Evolutionary conservation across 2,888 invertebrate species (phyloP), one percentile per base, ranked within the genome.

Genomic region (Antheraea yamamai): DNA sequence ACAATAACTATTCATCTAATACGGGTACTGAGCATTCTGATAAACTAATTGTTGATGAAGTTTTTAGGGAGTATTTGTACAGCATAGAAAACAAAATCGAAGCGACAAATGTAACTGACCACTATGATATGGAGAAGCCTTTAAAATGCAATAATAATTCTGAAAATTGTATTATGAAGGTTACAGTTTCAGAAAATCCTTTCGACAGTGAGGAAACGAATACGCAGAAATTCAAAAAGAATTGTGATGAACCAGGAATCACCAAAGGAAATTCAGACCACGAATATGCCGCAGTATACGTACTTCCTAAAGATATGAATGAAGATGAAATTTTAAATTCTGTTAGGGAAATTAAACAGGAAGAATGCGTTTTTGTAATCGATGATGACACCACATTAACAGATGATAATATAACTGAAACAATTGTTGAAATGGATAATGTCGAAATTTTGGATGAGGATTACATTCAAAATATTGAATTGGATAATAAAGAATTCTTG

Each of bases 391-490:
- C 10, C 35, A n/a, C 39, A 30, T 64, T 51, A 66, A 51, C 51
- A 26, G 47, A 73, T 47, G 51, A 47, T 26, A 26, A 71, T 58
- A 35, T 76, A 35, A 73, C 76, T 18, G 74, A 79, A 73, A 76
- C 76, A 72, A 74, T 77, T 20, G 71, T 77, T 68, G 77, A 78
- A 23, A 70, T 78, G 73, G 23, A 30, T 66, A 73, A 76, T 73
- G 78, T 78, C 39, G 77, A 78, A 66, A 70, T 74, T n/a, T 70
- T 75, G 23, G 51, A 73, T 20, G 66, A 76, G 51, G 61, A 52
- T 52, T 18, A 47, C 23, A n/a, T 52, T 51, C 4, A 71, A 52
- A 52, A 73, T 7, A 35, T 20, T n/a, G 35, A 20, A 4, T 20
- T 35, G 18, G 47, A 70, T 23, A 71, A 26, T 26, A 71, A 58